Evolutionary conservation across 2,113 vertebrate species (phyloP).

Genomic region (Corvus cornix): DNA sequence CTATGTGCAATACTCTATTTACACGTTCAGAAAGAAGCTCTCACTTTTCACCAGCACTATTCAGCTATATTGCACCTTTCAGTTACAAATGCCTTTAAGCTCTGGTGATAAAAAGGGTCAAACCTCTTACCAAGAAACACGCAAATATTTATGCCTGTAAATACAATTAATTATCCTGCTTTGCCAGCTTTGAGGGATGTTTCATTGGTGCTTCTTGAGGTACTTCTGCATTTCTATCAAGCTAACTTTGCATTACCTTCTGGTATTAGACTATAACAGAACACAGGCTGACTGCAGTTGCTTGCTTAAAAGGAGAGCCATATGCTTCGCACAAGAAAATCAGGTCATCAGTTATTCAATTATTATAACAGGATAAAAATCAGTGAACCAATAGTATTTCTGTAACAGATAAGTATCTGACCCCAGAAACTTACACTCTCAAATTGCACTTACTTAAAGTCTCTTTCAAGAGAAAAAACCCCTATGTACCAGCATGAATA

Average conservation of each 20-base stretch:
- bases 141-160: neutral
- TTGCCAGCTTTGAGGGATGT: neutral
- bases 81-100: neutral
- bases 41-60: neutral
- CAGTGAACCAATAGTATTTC: neutral
- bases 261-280: neutral
- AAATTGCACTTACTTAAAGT: neutral
- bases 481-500: neutral
- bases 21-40: neutral
- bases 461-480: neutral
- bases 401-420: neutral
- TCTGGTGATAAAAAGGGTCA: neutral
- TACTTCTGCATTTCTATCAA: neutral
- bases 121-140: neutral
- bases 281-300: neutral
- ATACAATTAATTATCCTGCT: neutral
- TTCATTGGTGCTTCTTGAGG: neutral
- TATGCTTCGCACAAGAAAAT: neutral
- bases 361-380: neutral
- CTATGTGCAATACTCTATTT: neutral
- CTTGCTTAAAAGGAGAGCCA: neutral
- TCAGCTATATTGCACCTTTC: neutral
- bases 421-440: neutral
- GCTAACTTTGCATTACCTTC: neutral
- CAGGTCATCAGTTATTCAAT: slow-evolving; percentile 17